Conservation (phyloP, 2,113 vertebrate species). For the Podocnemis expansa region DNA sequence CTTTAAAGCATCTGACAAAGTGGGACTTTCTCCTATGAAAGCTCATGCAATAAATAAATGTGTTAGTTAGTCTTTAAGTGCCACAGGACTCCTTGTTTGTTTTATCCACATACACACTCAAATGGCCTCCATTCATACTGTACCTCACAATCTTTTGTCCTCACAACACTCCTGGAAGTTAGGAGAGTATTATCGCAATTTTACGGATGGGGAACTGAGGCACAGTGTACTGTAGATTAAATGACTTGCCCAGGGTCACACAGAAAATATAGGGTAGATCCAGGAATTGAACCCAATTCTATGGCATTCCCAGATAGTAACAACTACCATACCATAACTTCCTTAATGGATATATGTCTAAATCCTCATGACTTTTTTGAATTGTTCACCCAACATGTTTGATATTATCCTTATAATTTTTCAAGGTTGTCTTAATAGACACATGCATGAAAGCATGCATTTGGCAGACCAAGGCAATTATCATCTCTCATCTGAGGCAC, state of each 20-base stretch:
- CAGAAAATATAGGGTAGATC: not conserved
- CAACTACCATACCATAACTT: not conserved
- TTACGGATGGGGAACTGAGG: not conserved
- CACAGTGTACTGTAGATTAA: fast-evolving
- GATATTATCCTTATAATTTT: not conserved
- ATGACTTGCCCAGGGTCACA: not conserved
- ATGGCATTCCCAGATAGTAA: not conserved
- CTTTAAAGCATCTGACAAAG: too few relatives aligned
- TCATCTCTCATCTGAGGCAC: not conserved
- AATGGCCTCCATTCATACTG: not conserved
- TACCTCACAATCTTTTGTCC: not conserved
- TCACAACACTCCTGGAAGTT: not conserved
- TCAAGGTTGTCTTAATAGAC: not conserved
- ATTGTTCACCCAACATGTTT: not conserved
- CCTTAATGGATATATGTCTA: not conserved
- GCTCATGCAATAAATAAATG: too few relatives aligned
- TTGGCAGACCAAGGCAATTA: not conserved
- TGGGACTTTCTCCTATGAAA: too few relatives aligned
- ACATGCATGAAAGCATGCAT: not conserved
- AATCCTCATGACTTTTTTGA: not conserved
- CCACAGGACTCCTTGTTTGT: too few relatives aligned
- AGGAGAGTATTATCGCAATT: not conserved
- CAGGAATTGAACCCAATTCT: fast-evolving
- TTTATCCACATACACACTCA: not conserved
- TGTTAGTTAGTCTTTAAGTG: too few relatives aligned